A percentile compares a stretch with the other conserved stretches of the same genome.
Evolutionary conservation across 2,113 vertebrate genomes (phyloP).

Genomic region (Dromas ardeola): DNA sequence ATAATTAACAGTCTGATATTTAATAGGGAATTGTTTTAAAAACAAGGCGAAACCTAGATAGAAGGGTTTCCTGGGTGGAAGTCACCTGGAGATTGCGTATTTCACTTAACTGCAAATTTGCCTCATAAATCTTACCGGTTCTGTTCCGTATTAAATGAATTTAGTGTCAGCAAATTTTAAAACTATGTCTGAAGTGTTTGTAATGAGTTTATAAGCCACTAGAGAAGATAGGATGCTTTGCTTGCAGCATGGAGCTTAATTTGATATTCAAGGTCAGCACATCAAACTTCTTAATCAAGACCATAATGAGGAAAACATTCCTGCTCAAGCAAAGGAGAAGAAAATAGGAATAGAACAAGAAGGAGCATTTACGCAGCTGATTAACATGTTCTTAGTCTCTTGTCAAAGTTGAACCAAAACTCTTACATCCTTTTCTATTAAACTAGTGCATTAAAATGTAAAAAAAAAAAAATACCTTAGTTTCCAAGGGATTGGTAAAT

Average conservation of each 20-base stretch:
- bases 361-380: background rate
- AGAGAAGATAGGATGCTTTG: constrained; percentile 61
- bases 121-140: constrained; percentile 14
- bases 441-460: background rate
- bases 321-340: background rate
- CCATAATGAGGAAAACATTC: constrained; percentile 35
- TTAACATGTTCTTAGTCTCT: background rate
- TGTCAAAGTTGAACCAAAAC: background rate
- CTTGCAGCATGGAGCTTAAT: constrained; percentile 57
- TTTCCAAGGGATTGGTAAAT: background rate
- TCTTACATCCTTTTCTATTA: background rate
- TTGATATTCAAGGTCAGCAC: constrained; percentile 64
- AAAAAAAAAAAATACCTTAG: background rate
- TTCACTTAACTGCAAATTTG: background rate
- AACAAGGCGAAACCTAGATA: background rate
- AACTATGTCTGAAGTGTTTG: constrained; percentile 35
- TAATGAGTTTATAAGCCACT: constrained; percentile 68
- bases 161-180: constrained; percentile 44
- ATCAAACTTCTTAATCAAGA: constrained; percentile 62
- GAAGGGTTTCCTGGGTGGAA: constrained; percentile 2
- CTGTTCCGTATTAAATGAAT: constrained; percentile 5
- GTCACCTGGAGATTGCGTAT: background rate
- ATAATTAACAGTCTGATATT: background rate
- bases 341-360: background rate
- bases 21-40: background rate